Base-by-base conservation (phyloP, 1,140 invertebrate genomes). In the Apis cerana region DNA sequence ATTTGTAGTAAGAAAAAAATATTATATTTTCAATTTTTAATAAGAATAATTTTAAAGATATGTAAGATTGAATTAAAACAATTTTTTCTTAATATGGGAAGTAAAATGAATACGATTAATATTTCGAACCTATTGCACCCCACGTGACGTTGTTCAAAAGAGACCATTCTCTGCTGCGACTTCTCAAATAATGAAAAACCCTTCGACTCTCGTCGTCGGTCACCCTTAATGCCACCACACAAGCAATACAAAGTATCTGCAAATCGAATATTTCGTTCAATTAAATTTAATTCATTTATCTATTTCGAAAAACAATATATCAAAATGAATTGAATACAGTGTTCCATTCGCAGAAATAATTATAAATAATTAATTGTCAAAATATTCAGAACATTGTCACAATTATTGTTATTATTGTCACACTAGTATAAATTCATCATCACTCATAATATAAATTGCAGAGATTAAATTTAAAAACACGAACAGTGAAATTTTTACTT, bases 151-250 rank as follows among this genome's bases (percentile, higher is more conserved):
- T 97, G 80, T 95, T 96, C 69, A 97, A 92, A 9, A 97, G 94
- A n/a, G 96, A 96, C 96, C 96, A 97, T 93, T 97, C 96, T 75
- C 95, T 93, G 48, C 96, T 97, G 50, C 96, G 91, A 93, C 97
- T 97, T 91, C 97, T 95, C 67, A 97, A 93, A 80, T 96, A 95
- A 65, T 96, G 94, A 77, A 95, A 95, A 61, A 97, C 92, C 77
- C 96, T 94, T 68, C 95, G 94, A 61, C 96, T 96, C 90, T 97
- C 96, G 86, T 97, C 96, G 65, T 96, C 95, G 0, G 96, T 97
- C 72, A 97, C 95, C 81, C 96, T 94, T 91, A 97, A 96, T 80
- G 95, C 95, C 4, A 96, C 94, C 62, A 97, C 92, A 86, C 96
- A 97, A 13, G 96, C 94, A 75, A 96, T 92, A 89, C 96, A 96